Evolutionary conservation across 2,888 invertebrate species (phyloP), one percentile per base, ranked within the genome.

Genomic region (Drosophila yooni): DNA sequence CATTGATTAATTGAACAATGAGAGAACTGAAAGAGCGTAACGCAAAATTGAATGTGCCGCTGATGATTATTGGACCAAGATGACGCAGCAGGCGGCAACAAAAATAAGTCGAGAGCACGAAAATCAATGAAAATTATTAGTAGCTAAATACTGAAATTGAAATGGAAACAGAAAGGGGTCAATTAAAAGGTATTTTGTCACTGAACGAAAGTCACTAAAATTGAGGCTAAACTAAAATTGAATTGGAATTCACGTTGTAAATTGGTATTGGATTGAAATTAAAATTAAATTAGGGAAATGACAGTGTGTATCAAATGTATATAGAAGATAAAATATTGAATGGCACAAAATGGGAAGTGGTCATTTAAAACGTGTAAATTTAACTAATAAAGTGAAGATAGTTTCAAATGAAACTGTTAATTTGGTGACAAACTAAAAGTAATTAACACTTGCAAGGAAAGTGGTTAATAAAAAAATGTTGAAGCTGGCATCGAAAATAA

Each of bases 31-130:
- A 56, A 33, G 50, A 57, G 60, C 56, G 53, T 51, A 60, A 66
- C 59, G 66, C 70, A 25, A 79, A 72, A 76, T 59, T 80, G 61
- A 79, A 62, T 70, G 56, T 70, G 63, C 48, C 63, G 51, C 54
- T 61, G 27, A 27, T 56, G 38, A 38, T 29, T 74, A 61, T 62
- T 71, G 72, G 71, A 56, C 56, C 38, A 38, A 62, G 68, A 85
- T 78, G 89, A 81, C 88, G 59, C 83, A 88, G 88, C 88, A 75
- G 88, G 83, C 62, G 57, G 31, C 25, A 6, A 18, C 15, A 29
- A 10, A 33, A 21, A 40, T 50, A 25, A 57, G 38, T 33, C 4
- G 10, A 40, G 27, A 50, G 69, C 13, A 43, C 27, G 15, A 25
- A 40, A 38, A 57, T 68, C 50, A 18, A 50, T 29, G 69, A 33